Conservation (phyloP, 1,140 invertebrate genomes). For the Lucilia sericata region DNA sequence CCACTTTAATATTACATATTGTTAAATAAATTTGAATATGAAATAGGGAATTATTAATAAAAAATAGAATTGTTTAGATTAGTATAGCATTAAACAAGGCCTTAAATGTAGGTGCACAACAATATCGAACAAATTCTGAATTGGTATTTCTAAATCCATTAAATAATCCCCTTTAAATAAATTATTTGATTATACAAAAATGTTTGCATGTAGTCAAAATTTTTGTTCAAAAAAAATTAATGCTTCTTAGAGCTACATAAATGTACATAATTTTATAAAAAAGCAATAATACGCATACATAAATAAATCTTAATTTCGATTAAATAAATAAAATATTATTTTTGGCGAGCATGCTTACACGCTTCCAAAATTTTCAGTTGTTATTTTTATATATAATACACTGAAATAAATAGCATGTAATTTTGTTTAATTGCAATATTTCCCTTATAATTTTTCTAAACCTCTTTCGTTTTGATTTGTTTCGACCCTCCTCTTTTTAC, state of each 20-base stretch:
- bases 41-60: neutral
- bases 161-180: neutral
- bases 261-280: neutral
- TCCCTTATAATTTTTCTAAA: conserved; percentile 6
- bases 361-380: conserved; percentile 3
- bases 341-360: neutral
- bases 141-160: conserved; percentile 2
- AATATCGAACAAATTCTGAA: neutral
- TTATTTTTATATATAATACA: neutral
- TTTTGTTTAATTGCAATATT: conserved; percentile 9
- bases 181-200: neutral
- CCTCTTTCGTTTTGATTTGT: conserved; percentile 13
- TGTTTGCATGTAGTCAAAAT: neutral
- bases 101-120: conserved; percentile 21
- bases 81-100: neutral
- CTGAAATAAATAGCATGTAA: conserved; percentile 1
- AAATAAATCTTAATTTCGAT: too few relatives aligned
- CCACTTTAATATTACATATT: neutral
- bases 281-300: neutral
- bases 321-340: neutral
- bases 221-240: neutral
- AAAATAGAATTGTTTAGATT: neutral
- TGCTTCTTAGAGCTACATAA: neutral
- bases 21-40: neutral
- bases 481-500: conserved; percentile 12